Evolutionary conservation across 1,140 invertebrate genomes (phyloP), one percentile per base, ranked within the genome.

Genomic region (Ceratosolen solmsi): DNA sequence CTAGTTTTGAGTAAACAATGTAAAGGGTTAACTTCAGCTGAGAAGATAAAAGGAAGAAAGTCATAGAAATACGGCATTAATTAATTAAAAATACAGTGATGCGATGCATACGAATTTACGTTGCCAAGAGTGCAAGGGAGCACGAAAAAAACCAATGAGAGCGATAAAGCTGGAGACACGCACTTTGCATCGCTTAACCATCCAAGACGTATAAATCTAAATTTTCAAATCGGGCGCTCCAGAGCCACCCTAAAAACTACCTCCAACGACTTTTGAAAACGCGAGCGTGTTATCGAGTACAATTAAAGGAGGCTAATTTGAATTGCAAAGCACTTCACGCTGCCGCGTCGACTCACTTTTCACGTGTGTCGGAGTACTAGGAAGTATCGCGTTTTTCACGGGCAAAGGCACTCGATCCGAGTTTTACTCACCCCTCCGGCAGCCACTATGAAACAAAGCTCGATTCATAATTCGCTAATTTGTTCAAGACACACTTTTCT

Each of bases 391-490:
- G n/a, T 72, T 80, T 80, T 80, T 68, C 46, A 68, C 71, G 58
- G 71, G 58, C 71, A 80, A 75, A 51, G 46, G 65, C 78, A 73
- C 78, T 80, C 20, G 33, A 79, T 56, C 7, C 49, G 2, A 13
- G 41, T 17, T 15, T 22, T 8, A 25, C 20, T 20, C 20, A 56
- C 33, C 3, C 33, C 17, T 60, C 11, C 3, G 3, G 11, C 27
- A 27, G 30, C 30, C 60, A 20, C 63, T 1, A 9, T 4, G 27
- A 17, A 73, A 80, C 79, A 80, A 75, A 68, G 72, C 38, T 25
- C 65, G 85, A 88, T 89, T 86, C 84, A 87, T 90, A 89, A 90
- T 89, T 86, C 80, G 85, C 86, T 90, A 88, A 90, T 90, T 89
- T 88, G 86, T 85, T 88, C 84, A 83, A 88, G 86, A 87, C 88